Evolutionary conservation across 2,888 invertebrate species (phyloP), one percentile per base, ranked within the genome.

Genomic region (Hypselothyrea guttata): DNA sequence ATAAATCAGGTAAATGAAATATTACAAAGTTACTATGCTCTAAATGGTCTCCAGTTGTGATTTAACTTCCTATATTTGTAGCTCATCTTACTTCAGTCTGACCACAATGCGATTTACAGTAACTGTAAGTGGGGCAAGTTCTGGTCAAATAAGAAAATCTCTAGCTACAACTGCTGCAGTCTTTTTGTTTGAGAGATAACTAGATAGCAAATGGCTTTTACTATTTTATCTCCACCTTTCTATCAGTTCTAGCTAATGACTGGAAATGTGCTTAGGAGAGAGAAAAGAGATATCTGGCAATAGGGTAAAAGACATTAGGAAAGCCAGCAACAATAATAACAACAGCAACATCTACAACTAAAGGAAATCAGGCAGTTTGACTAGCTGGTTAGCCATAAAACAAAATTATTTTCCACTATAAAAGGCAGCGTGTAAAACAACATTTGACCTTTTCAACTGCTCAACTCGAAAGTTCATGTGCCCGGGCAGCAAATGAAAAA

Each of bases 381-480:
- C 46, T 52, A 44, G 58, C 48, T 52, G 55, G 44, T 46, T 53
- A 45, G 42, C 55, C 56, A 62, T 78, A 62, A 75, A 61, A 72
- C 74, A 65, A 77, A 79, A 68, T 66, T 54, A 65, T 84, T 79
- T 86, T 69, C 61, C 73, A 49, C 68, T 60, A 52, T 49, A 59
- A 69, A 57, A 59, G 44, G 44, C 60, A 57, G 15, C 51, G 71
- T 62, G 62, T 67, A 71, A 84, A 77, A 38, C 66, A 55, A 59
- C 69, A 55, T 74, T 77, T 79, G 85, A 79, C 79, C 79, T 79
- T 86, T 79, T 84, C 67, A 75, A 72, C 62, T 66, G 42, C 42
- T 64, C 67, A 63, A 57, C 78, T 65, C 51, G 64, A 79, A 79
- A 79, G 79, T 79, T 86, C 79, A 79, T 76, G 86, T 86, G 73